Evolutionary conservation across 1,140 invertebrate species (phyloP), one percentile per base, ranked within the genome.

Genomic region (Cryptotermes secundus): DNA sequence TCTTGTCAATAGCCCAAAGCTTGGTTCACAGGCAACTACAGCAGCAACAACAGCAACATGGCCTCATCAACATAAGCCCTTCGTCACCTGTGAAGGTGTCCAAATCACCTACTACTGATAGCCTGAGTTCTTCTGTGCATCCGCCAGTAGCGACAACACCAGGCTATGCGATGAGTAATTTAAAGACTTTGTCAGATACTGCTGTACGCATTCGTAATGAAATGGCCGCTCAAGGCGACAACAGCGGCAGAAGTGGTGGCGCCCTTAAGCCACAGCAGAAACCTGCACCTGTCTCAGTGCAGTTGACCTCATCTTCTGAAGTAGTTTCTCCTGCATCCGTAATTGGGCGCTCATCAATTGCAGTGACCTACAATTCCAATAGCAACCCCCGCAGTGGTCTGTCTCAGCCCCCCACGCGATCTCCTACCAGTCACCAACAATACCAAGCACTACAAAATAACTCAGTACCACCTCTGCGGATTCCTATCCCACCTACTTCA

Each of bases 1-100:
- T 88, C 83, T 79, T 87, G n/a, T 87, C 87, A 1, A 88, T 89
- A 81, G 87, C 88, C 16, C 88, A 89, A 42, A 87, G 81, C 24
- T 82, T 89, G 38, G 87, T 87, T 22, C 88, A 88, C 59, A 80
- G 80, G 80, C 80, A 80, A 7, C 34, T 36, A 0, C 34, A 79
- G 79, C 38, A 45, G 81, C 83, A 80, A 24, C 26, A n/a, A n/a
- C 83, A 22, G 84, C 85, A 59, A 84, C 85, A 80, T 31, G 84
- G 16, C 84, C 86, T 22, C 82, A 82, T 14, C 81, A 83, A 24
- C 86, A 85, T 34, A 82, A 79, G 10, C 80, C 12, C 80, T 7
- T 34, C 80, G 22, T 36, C 80, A 24, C 26, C 26, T 22, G 79
- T n/a, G 80, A 85, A 79, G 31, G 38, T 83, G n/a, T n/a, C 38